Conservation (phyloP, 1,140 invertebrate genomes). For the Macrotrachela quadricornifera region DNA sequence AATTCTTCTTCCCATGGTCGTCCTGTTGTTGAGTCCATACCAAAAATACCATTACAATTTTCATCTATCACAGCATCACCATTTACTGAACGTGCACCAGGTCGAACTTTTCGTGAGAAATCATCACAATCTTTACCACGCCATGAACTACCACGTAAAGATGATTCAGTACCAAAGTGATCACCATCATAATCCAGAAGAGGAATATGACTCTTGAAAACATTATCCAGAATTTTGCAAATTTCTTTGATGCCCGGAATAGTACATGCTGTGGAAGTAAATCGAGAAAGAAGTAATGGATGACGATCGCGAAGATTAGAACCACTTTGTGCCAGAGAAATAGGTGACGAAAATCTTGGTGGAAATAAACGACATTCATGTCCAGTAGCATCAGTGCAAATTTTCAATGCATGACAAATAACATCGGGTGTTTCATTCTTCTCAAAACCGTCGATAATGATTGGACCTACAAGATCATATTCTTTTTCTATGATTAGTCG, state of each 20-base stretch:
- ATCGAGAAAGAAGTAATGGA: too few relatives aligned
- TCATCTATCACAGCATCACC: conserved; percentile 24
- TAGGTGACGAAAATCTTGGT: too few relatives aligned
- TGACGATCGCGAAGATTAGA: too few relatives aligned
- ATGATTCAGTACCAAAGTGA: background rate
- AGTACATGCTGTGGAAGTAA: too few relatives aligned
- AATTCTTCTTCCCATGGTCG: conserved; percentile 29
- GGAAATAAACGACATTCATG: conserved; percentile 14
- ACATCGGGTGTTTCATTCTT: conserved; percentile 18
- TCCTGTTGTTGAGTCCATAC: conserved; percentile 18
- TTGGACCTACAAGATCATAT: conserved; percentile 12
- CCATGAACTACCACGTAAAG: conserved; percentile 32
- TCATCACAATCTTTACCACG: conserved; percentile 34
- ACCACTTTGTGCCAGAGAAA: too few relatives aligned
- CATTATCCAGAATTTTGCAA: too few relatives aligned
- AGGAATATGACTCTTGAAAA: too few relatives aligned
- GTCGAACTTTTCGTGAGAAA: conserved; percentile 20
- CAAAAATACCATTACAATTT: conserved; percentile 35
- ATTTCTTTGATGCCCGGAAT: too few relatives aligned
- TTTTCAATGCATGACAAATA: conserved; percentile 16
- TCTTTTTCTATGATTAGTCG: conserved; percentile 11
- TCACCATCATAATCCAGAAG: too few relatives aligned
- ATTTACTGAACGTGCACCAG: conserved; percentile 23
- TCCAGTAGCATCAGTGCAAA: conserved; percentile 14
- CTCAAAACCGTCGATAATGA: conserved; percentile 16